Evolutionary conservation across 2,888 invertebrate genomes (phyloP).

Genomic region (Watsonalla binaria): DNA sequence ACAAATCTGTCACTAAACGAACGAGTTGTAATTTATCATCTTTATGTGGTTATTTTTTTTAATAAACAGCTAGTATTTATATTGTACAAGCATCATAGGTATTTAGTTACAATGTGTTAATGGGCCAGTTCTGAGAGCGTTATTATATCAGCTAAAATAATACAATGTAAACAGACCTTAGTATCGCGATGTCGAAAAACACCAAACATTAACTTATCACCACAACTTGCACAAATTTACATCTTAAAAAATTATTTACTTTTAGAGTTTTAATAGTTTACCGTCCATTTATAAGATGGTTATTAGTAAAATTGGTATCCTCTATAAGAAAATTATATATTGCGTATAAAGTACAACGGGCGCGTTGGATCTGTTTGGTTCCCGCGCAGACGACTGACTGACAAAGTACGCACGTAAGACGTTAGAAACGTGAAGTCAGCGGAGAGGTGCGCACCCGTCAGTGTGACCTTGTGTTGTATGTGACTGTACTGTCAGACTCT

Average conservation of each 20-base stretch:
- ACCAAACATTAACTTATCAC: background rate
- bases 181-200: background rate
- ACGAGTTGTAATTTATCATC: no score
- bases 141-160: background rate
- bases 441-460: conserved; percentile 30
- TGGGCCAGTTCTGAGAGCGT: background rate
- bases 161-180: background rate
- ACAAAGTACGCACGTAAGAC: conserved; percentile 13
- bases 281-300: background rate
- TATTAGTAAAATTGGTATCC: background rate
- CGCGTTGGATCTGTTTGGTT: conserved; percentile 35
- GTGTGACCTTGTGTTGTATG: conserved; percentile 31
- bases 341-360: conserved; percentile 19
- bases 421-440: conserved; percentile 13
- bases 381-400: conserved; percentile 51
- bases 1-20: no score
- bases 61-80: no score
- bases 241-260: background rate
- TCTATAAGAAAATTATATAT: background rate
- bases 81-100: no score
- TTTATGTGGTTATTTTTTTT: no score
- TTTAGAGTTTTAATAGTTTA: background rate
- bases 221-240: background rate
- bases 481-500: background rate
- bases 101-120: no score